These are phyloP conservation scores for Heteromormyrus szaboi DNA, from an alignment of 2,797 vertebrate genomes.

Conservation along the genomic window DNA sequence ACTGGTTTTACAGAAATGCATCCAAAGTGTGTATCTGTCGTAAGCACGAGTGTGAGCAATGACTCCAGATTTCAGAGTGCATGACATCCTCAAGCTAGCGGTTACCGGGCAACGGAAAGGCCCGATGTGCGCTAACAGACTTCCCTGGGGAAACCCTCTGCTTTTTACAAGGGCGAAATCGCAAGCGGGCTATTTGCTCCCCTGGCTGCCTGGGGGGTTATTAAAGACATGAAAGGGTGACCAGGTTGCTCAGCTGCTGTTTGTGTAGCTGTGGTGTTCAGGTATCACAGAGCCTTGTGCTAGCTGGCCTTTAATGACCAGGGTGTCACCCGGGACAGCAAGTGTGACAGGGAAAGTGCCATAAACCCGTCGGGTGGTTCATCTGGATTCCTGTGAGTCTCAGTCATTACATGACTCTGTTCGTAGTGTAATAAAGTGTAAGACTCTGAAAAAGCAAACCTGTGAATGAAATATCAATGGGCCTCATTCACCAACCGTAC, in stretches of 20 bases:
- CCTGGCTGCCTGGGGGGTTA: neutral
- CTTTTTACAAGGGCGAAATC: neutral
- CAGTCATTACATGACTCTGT: neutral
- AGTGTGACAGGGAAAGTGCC: neutral
- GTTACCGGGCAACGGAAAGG: neutral
- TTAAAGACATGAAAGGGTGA: neutral
- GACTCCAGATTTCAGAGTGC: neutral
- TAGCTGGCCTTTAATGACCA: neutral
- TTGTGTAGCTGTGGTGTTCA: neutral
- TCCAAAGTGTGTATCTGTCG: neutral
- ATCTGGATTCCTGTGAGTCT: neutral
- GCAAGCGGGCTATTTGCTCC: neutral
- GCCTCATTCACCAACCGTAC: neutral
- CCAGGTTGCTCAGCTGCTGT: neutral
- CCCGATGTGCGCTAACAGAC: neutral
- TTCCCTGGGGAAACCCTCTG: neutral
- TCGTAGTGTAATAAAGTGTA: neutral
- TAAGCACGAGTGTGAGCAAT: neutral
- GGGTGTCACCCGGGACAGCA: neutral
- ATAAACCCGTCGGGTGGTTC: neutral
- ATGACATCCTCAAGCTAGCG: neutral
- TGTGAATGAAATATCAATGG: neutral
- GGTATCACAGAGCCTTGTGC: neutral
- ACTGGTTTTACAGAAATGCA: neutral
- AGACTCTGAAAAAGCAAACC: neutral